Base-by-base conservation (phyloP, 1,140 invertebrate species). In the Macrobrachium nipponense region DNA sequence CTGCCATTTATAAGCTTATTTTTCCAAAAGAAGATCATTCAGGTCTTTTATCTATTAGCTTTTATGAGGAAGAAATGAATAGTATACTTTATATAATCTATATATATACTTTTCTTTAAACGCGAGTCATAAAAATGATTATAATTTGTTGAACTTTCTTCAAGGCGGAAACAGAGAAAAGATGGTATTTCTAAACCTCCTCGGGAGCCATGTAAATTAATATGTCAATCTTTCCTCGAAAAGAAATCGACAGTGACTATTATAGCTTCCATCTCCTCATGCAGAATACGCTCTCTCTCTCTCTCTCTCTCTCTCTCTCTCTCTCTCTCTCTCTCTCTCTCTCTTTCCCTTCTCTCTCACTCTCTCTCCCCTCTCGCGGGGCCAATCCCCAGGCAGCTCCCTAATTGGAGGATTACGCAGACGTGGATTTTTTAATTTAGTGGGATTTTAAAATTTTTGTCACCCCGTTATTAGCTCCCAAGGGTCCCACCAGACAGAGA, bases 301-400 rank as follows among this genome's bases (percentile, higher is more conserved):
- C 75, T 60, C 75, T 77, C 75, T 77, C 75, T 77, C 75, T 77
- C 75, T 77, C 75, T 77, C 75, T 77, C 75, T 77, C 75, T 77
- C 73, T 44, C 73, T 76, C 73, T 76, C 75, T 58, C 75, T 77
- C 44, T 77, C 44, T 77, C 44, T 58, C 44, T 58, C 75, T 77
- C 75, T 51, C 36, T 36, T 77, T 44, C 18, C 75, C 10, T 43
- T 77, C 75, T 51, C 75, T 51, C 75, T 51, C 75, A 58, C 76
- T 59, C 61, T 60, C 36, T 61, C 77, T 58, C 77, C 17, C 20
- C 77, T 27, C 20, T 27, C 23, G 23, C 77, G 23, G n/a, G 3
- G 12, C 12, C 44, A 58, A 1, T 23, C 20, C 58, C 51, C 36
- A 15, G 18, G 18, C 61, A 27, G 27, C 43, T 20, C 36, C 43